phyloP scores from a whole-genome alignment of 2,888 invertebrate genomes.

The Polyploca ridens region DNA sequence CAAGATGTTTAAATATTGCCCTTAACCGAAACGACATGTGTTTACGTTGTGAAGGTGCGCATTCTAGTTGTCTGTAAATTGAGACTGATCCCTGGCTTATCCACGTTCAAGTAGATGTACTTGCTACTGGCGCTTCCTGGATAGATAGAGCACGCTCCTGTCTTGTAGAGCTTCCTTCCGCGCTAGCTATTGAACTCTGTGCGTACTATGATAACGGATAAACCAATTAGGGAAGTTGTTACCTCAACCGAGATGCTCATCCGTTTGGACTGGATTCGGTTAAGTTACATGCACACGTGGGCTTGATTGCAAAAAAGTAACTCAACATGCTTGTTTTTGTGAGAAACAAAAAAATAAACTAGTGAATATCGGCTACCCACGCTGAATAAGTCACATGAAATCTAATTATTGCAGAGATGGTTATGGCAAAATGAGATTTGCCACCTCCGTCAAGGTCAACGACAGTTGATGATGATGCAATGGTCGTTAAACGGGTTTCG shows the following conservation, averaged over 20 bases:
- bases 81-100: slow-evolving; percentile 66
- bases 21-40: slow-evolving; percentile 38
- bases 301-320: slow-evolving; percentile 29
- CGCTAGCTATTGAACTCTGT: slow-evolving; percentile 50
- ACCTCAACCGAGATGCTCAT: slow-evolving; percentile 43
- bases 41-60: slow-evolving; percentile 20
- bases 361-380: slow-evolving; percentile 33
- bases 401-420: slow-evolving; percentile 10
- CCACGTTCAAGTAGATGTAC: slow-evolving; percentile 61
- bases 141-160: slow-evolving; percentile 70
- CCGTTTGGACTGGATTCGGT: slow-evolving; percentile 31
- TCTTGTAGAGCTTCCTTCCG: slow-evolving; percentile 79
- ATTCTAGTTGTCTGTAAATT: slow-evolving; percentile 58
- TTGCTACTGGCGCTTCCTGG: slow-evolving; percentile 69
- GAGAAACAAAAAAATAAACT: slow-evolving; percentile 13
- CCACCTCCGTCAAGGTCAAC: slow-evolving; percentile 68
- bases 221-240: slow-evolving; percentile 70
- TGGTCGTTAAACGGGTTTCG: slow-evolving; percentile 66
- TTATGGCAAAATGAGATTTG: slow-evolving; percentile 19
- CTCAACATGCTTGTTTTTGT: slow-evolving; percentile 34
- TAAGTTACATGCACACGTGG: slow-evolving; percentile 32
- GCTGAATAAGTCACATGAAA: slow-evolving; percentile 22
- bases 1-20: slow-evolving; percentile 41
- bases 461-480: slow-evolving; percentile 68
- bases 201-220: slow-evolving; percentile 62